These are phyloP conservation scores for Myripristis murdjan DNA, from an alignment of 2,797 vertebrate genomes.

Conservation along the genomic window DNA sequence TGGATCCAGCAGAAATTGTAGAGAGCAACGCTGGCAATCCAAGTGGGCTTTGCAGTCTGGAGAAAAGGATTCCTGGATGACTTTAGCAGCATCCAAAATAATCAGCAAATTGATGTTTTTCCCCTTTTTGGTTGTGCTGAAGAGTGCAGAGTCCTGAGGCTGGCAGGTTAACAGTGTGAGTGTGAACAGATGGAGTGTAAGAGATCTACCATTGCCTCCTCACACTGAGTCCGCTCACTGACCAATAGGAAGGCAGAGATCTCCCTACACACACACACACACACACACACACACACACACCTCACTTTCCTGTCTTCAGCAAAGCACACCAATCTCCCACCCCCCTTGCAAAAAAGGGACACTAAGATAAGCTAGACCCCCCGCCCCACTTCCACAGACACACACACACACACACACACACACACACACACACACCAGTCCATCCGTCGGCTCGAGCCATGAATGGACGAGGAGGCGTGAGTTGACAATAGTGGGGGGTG, in stretches of 20 bases:
- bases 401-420: constrained; percentile 87
- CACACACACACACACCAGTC: constrained; percentile 85
- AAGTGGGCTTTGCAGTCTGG: constrained; percentile 7
- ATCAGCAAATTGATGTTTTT: constrained; percentile 19
- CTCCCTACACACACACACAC: constrained; percentile 87
- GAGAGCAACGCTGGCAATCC: constrained; percentile 41
- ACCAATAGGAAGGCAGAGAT: constrained; percentile 85
- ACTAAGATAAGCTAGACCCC: constrained; percentile 57
- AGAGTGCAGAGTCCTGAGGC: constrained; percentile 85
- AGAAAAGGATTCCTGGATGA: constrained; percentile 39
- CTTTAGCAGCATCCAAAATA: constrained; percentile 70
- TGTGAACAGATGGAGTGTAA: constrained; percentile 91
- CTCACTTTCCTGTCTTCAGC: too few species aligned
- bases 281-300: constrained; percentile 60
- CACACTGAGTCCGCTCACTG: constrained; percentile 71
- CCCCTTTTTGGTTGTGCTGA: constrained; percentile 63
- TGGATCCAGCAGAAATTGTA: constrained; percentile 47
- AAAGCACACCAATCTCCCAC: constrained; percentile 63
- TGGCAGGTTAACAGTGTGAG: constrained; percentile 89
- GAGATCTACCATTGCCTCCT: constrained; percentile 88
- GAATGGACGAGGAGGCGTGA: constrained; percentile 91
- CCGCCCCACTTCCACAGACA: constrained; percentile 83
- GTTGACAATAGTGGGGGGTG: constrained; percentile 86
- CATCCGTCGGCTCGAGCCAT: constrained; percentile 79
- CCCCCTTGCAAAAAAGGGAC: constrained; percentile 53